Evolutionary conservation across 2,888 invertebrate genomes (phyloP).

Genomic region (Cyaniris semiargus): DNA sequence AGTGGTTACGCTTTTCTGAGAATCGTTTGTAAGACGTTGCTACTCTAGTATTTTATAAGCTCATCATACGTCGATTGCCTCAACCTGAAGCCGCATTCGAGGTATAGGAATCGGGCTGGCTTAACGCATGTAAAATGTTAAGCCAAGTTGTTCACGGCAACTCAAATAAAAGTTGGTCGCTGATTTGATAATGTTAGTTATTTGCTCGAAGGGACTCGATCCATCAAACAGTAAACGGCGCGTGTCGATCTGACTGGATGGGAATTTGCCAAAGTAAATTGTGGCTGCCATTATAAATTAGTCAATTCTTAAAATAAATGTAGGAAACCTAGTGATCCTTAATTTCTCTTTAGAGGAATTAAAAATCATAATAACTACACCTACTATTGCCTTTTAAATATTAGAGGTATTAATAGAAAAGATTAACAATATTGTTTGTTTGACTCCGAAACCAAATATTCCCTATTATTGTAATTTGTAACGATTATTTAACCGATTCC

Average conservation of each 20-base stretch:
- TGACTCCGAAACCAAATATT: background rate
- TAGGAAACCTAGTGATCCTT: background rate
- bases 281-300: background rate
- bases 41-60: too few species aligned
- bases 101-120: too few species aligned
- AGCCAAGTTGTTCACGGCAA: background rate
- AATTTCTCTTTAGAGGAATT: background rate
- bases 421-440: background rate
- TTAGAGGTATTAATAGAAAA: too few species aligned
- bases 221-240: background rate
- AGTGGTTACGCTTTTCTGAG: too few species aligned
- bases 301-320: background rate
- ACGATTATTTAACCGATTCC: too few species aligned
- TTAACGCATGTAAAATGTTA: background rate
- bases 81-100: too few species aligned
- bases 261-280: background rate
- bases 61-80: too few species aligned
- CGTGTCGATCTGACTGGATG: background rate
- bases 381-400: too few species aligned
- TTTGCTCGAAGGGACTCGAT: background rate
- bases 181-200: slow-evolving; percentile 10
- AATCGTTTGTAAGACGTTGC: too few species aligned
- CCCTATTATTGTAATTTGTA: too few species aligned
- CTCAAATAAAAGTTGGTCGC: background rate
- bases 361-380: background rate